A percentile compares a stretch with the other conserved stretches of the same genome.
Evolutionary conservation across 2,113 vertebrate genomes (phyloP).

Genomic region (Fulmarus glacialis): DNA sequence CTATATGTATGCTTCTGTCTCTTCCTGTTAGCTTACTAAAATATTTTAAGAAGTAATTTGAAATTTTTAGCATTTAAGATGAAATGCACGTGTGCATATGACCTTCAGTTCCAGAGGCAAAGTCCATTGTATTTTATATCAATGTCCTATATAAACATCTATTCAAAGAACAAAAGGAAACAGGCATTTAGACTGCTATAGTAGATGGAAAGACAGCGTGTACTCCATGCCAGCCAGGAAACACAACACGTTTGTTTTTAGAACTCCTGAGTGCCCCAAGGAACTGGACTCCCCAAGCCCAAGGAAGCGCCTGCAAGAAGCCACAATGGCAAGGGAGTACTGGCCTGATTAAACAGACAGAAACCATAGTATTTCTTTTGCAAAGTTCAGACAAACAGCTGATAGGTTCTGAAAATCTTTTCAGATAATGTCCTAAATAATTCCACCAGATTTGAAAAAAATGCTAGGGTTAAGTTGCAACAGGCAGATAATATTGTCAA

Average conservation of each 20-base stretch:
- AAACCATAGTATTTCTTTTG: neutral
- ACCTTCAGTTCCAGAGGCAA: neutral
- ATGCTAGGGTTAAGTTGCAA: neutral
- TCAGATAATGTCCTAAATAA: neutral
- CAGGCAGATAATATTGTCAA: neutral
- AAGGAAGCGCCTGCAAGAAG: neutral
- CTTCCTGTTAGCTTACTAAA: neutral
- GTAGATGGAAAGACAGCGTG: neutral
- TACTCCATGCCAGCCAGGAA: neutral
- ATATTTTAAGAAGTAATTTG: neutral
- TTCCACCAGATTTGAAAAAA: neutral
- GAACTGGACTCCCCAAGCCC: neutral
- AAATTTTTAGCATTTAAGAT: neutral
- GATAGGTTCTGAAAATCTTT: neutral
- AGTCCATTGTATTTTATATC: neutral
- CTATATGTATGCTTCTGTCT: neutral
- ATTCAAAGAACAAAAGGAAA: neutral
- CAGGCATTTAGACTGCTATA: neutral
- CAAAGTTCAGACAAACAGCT: neutral
- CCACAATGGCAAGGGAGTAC: neutral
- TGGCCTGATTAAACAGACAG: neutral
- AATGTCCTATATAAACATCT: neutral
- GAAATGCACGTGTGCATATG: neutral
- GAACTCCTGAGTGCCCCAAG: neutral
- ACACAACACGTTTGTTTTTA: neutral